phyloP scores from a whole-genome alignment of 2,888 invertebrate species.

The Tetheella fluctuosa region DNA sequence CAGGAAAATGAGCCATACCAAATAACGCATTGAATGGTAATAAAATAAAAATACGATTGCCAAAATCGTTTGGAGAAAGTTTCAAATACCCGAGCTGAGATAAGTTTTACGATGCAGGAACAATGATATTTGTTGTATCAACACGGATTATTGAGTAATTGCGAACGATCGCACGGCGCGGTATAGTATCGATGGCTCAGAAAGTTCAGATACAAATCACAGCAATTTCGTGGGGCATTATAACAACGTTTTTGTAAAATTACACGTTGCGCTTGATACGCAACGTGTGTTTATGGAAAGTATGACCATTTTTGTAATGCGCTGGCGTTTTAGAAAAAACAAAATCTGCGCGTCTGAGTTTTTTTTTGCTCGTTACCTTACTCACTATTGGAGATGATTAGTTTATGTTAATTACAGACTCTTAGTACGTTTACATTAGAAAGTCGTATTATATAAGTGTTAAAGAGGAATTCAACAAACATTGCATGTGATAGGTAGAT shows the following conservation, averaged over 20 bases:
- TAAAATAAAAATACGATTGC: background rate
- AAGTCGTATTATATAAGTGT: slow-evolving; percentile 49
- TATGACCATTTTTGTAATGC: slow-evolving; percentile 52
- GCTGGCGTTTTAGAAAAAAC: slow-evolving; percentile 27
- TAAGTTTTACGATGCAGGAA: slow-evolving; percentile 27
- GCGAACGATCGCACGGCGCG: slow-evolving; percentile 52
- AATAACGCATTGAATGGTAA: background rate
- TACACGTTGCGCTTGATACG: slow-evolving; percentile 60
- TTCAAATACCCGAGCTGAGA: slow-evolving; percentile 11
- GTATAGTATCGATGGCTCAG: slow-evolving; percentile 60
- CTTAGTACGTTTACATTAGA: slow-evolving; percentile 52
- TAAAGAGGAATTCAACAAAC: slow-evolving; percentile 26
- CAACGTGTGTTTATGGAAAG: slow-evolving; percentile 70
- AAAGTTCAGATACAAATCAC: slow-evolving; percentile 71
- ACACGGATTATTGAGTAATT: slow-evolving; percentile 73
- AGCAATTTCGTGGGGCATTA: slow-evolving; percentile 74
- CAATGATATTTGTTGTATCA: slow-evolving; percentile 62
- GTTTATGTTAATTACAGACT: slow-evolving; percentile 42
- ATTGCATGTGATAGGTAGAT: slow-evolving; percentile 36
- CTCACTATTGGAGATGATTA: slow-evolving; percentile 26
- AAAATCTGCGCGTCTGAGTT: slow-evolving; percentile 36
- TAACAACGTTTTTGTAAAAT: slow-evolving; percentile 77
- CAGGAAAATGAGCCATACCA: slow-evolving; percentile 15
- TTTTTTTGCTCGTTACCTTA: slow-evolving; percentile 26
- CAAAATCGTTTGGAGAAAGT: background rate